Percentiles rank a stretch among this genome's conserved stretches.
phyloP scores from a whole-genome alignment of 2,888 invertebrate species.

The Drosophila mulleri region DNA sequence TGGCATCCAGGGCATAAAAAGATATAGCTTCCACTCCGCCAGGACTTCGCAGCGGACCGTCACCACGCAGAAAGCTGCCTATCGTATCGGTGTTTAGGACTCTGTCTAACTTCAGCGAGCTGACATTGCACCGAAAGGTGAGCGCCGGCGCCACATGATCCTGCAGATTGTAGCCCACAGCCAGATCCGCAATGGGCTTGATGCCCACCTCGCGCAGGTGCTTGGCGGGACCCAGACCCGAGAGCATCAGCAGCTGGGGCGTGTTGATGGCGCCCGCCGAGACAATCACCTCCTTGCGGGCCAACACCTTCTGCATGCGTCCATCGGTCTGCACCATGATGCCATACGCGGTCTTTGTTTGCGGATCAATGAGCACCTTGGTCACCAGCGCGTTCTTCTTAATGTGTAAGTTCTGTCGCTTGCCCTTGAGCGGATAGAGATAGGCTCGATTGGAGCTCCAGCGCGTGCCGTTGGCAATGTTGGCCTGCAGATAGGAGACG shows the following conservation, averaged over 20 bases:
- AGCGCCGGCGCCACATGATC: conserved; percentile 89
- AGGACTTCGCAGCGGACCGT: conserved; percentile 85
- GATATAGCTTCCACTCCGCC: conserved; percentile 88
- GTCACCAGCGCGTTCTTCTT: conserved; percentile 86
- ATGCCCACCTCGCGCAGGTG: conserved; percentile 87
- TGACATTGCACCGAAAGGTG: conserved; percentile 87
- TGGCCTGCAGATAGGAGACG: conserved; percentile 88
- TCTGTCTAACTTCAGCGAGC: conserved; percentile 62
- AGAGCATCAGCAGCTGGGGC: conserved; percentile 93
- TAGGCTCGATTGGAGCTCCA: conserved; percentile 88
- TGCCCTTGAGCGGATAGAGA: conserved; percentile 86
- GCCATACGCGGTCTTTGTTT: conserved; percentile 86
- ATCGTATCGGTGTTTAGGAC: conserved; percentile 61
- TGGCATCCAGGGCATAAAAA: conserved; percentile 87
- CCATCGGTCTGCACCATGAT: conserved; percentile 86
- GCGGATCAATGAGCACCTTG: conserved; percentile 86
- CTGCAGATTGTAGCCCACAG: conserved; percentile 88
- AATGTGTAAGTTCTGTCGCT: conserved; percentile 87
- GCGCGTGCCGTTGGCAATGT: conserved; percentile 86
- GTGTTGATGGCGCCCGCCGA: conserved; percentile 92
- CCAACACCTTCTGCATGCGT: conserved; percentile 85
- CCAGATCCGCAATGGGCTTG: conserved; percentile 87
- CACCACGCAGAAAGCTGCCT: conserved; percentile 58
- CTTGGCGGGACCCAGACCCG: conserved; percentile 89
- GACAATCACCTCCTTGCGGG: conserved; percentile 89